Percentiles rank a stretch among this genome's conserved stretches.
Evolutionary conservation across 2,888 invertebrate genomes (phyloP).

Genomic region (Scelioninae gen. 1): DNA sequence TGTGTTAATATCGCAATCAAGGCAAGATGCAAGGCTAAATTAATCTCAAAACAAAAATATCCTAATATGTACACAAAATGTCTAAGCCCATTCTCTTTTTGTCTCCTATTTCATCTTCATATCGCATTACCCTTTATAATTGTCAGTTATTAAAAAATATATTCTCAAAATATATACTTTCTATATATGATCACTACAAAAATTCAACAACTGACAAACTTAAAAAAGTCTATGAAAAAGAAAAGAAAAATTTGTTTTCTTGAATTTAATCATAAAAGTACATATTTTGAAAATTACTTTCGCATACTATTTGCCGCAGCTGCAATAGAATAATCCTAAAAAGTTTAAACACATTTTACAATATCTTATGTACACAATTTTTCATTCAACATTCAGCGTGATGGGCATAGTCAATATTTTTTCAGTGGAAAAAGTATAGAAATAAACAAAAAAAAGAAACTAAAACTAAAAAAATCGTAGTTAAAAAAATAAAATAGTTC

Average conservation of each 20-base stretch:
- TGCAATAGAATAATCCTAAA: conserved; percentile 39
- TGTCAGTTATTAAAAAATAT: conserved; percentile 31
- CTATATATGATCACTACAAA: too few relatives aligned
- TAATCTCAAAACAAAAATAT: conserved; percentile 74
- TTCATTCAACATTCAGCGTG: conserved; percentile 39
- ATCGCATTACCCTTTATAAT: conserved; percentile 26
- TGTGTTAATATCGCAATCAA: conserved; percentile 77
- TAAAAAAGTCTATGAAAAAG: too few relatives aligned
- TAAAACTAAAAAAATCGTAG: too few relatives aligned
- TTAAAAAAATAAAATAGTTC: too few relatives aligned
- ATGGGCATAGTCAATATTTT: not conserved
- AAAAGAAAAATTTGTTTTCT: not conserved
- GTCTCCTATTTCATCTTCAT: conserved; percentile 38
- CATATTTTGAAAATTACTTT: conserved; percentile 52
- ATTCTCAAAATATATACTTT: conserved; percentile 47
- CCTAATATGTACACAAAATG: conserved; percentile 79
- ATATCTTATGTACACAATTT: conserved; percentile 71
- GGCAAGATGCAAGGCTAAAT: conserved; percentile 82
- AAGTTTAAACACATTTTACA: conserved; percentile 70
- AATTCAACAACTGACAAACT: not conserved
- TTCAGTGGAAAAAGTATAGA: too few relatives aligned
- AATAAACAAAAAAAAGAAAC: too few relatives aligned
- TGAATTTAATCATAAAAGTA: conserved; percentile 15
- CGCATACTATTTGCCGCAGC: conserved; percentile 30
- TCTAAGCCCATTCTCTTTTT: conserved; percentile 58